Conservation (phyloP, 2,888 invertebrate genomes). For the Cosmorhoe ocellata region DNA sequence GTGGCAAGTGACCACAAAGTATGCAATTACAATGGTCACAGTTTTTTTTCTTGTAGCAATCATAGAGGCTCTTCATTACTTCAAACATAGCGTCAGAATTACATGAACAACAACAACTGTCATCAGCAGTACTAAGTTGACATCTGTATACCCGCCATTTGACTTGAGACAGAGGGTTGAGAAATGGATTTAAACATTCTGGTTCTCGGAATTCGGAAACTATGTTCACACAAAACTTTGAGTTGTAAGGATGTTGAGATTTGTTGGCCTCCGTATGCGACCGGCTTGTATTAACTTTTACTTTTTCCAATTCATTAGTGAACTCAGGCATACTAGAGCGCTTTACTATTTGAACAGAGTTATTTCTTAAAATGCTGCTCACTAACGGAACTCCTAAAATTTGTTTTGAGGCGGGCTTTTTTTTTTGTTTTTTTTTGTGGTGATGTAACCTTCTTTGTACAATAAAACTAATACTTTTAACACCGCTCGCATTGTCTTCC, state of each 20-base stretch:
- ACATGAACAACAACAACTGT: constrained; percentile 59
- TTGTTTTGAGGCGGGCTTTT: constrained; percentile 16
- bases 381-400: not conserved
- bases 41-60: constrained; percentile 67
- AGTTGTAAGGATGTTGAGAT: constrained; percentile 22
- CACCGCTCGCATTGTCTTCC: constrained; percentile 14
- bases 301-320: not conserved
- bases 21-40: constrained; percentile 64
- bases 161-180: constrained; percentile 26
- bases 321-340: constrained; percentile 23
- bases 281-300: constrained; percentile 20
- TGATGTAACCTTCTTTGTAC: constrained; percentile 25
- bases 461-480: constrained; percentile 29
- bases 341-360: constrained; percentile 1
- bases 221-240: constrained; percentile 34
- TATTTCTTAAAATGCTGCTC: not conserved
- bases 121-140: constrained; percentile 49
- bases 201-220: constrained; percentile 29
- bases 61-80: constrained; percentile 70
- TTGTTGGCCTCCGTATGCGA: constrained; percentile 27
- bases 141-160: constrained; percentile 46
- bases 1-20: constrained; percentile 54
- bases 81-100: constrained; percentile 72
- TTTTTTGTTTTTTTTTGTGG: constrained; percentile 30
- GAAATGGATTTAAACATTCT: constrained; percentile 24